A percentile compares a stretch with the other conserved stretches of the same genome.
These are phyloP conservation scores for Arenicola marina DNA, from an alignment of 2,888 invertebrate genomes.

Conservation along the genomic window DNA sequence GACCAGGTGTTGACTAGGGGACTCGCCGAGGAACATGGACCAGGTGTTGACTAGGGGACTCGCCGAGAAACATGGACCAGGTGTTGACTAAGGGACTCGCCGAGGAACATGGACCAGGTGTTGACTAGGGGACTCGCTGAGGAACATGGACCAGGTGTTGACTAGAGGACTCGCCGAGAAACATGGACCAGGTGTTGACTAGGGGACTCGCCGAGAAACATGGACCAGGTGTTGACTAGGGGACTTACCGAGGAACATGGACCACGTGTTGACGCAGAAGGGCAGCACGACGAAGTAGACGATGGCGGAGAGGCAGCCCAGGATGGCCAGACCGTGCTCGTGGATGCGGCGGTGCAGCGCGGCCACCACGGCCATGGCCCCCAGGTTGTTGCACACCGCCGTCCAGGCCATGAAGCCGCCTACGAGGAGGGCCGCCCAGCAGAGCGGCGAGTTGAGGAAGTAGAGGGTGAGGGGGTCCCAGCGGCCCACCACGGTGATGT, in stretches of 20 bases:
- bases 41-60: too few relatives aligned
- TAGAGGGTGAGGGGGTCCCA: conserved; percentile 4
- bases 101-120: too few relatives aligned
- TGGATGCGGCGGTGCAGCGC: background rate
- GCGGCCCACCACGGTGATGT: background rate
- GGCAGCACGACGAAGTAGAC: conserved; percentile 1
- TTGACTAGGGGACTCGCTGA: too few relatives aligned
- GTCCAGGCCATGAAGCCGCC: background rate
- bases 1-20: too few relatives aligned
- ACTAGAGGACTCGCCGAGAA: too few relatives aligned
- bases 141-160: too few relatives aligned
- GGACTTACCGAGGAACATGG: conserved; percentile 2
- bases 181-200: too few relatives aligned
- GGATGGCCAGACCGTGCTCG: background rate
- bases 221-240: background rate
- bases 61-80: too few relatives aligned
- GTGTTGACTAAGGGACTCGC: too few relatives aligned
- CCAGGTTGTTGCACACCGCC: background rate
- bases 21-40: too few relatives aligned
- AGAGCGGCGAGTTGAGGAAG: background rate
- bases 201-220: too few relatives aligned
- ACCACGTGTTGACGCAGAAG: background rate
- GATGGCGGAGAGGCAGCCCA: conserved; percentile 7
- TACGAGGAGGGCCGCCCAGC: background rate
- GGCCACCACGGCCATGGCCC: background rate